phyloP scores from a whole-genome alignment of 2,888 invertebrate genomes.

The Drosophila pegasa region DNA sequence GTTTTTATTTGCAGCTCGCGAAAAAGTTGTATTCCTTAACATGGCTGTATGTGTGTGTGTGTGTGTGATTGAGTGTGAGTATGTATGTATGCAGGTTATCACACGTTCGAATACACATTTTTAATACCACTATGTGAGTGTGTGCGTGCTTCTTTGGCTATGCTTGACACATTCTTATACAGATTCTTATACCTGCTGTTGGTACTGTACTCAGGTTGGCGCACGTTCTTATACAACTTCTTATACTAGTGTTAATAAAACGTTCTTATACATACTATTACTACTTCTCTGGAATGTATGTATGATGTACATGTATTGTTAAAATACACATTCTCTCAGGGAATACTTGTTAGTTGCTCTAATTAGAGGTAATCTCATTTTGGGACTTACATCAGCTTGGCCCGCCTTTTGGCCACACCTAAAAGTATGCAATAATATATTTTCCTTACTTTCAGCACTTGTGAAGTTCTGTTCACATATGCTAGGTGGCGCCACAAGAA shows the following conservation, averaged over 20 bases:
- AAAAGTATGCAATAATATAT: slow-evolving; percentile 1
- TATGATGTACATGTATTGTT: not conserved
- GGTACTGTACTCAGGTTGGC: not conserved
- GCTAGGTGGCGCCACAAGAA: not conserved
- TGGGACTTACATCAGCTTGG: not conserved
- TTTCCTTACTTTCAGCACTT: not conserved
- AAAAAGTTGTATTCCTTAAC: slow-evolving; percentile 7
- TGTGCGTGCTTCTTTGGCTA: not conserved
- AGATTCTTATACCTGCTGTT: not conserved
- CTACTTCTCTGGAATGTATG: not conserved
- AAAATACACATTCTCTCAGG: too few relatives aligned
- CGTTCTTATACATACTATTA: not conserved
- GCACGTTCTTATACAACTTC: not conserved
- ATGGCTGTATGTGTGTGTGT: not conserved
- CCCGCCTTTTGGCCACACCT: not conserved
- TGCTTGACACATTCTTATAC: not conserved
- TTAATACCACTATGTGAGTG: not conserved
- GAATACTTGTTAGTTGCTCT: too few relatives aligned
- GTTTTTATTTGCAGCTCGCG: slow-evolving; percentile 10
- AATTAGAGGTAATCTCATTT: not conserved
- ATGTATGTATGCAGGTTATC: not conserved
- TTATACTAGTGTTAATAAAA: too few relatives aligned
- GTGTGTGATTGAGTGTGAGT: too few relatives aligned
- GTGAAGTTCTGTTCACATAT: not conserved
- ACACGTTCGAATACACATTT: not conserved